Conservation (phyloP, 1,140 invertebrate species). For the Lepidurus couesii region DNA sequence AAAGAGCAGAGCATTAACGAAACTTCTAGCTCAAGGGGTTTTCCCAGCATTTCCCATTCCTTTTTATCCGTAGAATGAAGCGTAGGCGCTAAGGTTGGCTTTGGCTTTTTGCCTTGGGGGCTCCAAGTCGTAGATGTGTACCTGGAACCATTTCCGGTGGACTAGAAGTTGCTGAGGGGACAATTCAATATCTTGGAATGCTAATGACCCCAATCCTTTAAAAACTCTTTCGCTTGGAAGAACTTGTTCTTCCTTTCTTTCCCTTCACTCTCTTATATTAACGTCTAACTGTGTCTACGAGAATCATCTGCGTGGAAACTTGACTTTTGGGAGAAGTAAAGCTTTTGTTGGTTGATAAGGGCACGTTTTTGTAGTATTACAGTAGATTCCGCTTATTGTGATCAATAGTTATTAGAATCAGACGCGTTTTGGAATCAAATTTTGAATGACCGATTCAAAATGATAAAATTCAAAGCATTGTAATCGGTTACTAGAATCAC, state of each 20-base stretch:
- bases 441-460: no score
- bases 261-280: no score
- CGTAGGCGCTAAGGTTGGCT: constrained; percentile 16
- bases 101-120: background rate
- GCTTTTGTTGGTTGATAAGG: no score
- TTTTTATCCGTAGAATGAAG: background rate
- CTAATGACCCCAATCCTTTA: background rate
- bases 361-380: no score
- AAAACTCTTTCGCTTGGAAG: background rate
- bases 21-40: background rate
- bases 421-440: no score
- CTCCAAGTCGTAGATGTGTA: background rate
- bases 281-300: no score
- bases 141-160: constrained; percentile 3
- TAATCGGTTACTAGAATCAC: no score
- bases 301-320: no score
- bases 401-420: no score
- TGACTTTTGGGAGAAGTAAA: no score
- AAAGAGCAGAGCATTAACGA: background rate
- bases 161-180: background rate
- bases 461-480: no score
- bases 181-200: constrained; percentile 19
- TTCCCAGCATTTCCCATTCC: background rate
- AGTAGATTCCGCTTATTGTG: no score
- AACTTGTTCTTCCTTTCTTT: background rate